Base-by-base conservation (phyloP, 2,888 invertebrate genomes). In the Augochlorella aurata region DNA sequence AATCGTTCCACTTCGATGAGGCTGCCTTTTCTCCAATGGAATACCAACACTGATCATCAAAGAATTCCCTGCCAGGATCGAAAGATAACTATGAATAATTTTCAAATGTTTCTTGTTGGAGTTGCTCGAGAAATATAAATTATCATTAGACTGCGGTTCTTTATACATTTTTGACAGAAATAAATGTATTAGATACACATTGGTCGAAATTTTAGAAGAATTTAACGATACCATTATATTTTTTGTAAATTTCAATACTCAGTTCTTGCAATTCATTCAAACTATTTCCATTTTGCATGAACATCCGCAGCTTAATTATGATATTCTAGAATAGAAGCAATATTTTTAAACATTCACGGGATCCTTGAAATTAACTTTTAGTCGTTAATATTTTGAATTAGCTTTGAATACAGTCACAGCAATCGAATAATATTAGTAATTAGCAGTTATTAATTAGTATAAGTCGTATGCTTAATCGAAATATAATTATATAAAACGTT, bases 1-100 rank as follows among this genome's bases (percentile, higher is more conserved):
- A 83, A 86, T 81, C 81, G 88, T 89, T 89, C 77, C 84, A 81
- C 85, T 83, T 77, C 77, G 77, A 82, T 77, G 84, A 63, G 16
- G 45, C 77, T 47, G 61, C 68, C 78, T 70, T 79, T 79, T 78
- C 66, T 79, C 61, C 38, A 45, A 21, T 4, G 18, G 65, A 61
- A 63, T 47, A 18, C 58, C 29, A 16, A 10, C 18, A 45, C 24
- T 21, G 9, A 72, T 58, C 24, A 14, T 45, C 16, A 2, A 21
- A 21, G 14, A 54, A 76, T 65, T 68, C 29, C 73, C 72, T 54
- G 18, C 21, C 50, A 16, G 45, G 66, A 47, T 5, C 18, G 29
- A 12, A 49, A 9, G n/a, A 24, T 50, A 63, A 63, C 63, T n/a
- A 65, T 50, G 65, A 44, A 44, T 38, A 44, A 65, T 38, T n/a